Base-by-base conservation (phyloP, 2,113 vertebrate genomes). In the Calyptomena viridis region DNA sequence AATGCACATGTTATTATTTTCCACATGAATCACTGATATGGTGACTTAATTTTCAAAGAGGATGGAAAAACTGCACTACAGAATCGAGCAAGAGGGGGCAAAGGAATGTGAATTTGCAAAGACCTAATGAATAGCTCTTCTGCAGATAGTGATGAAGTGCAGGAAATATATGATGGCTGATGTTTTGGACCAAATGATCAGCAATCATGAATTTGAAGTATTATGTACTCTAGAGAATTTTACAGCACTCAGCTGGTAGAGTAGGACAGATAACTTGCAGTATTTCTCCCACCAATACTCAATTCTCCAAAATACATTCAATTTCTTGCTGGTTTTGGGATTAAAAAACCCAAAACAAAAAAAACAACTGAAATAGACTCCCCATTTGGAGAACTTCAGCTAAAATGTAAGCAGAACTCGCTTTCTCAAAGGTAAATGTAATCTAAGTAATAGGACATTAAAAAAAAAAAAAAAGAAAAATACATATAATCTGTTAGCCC, bases 41-140 rank as follows among this genome's bases (percentile, higher is more conserved):
- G 59, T 82, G 92, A 92, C 91, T 95, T 93, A 81, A 49, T 95
- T 92, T 95, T 87, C 64, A 63, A 68, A 89, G 76, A 62, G 44
- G 39, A 52, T 52, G 44, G 68, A 71, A 77, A 76, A 73, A 24
- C 27, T 86, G 23, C 40, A 25, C 59, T 69, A 77, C 2, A 14
- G 52, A 71, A 88, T 50, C 64, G 56, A 81, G 85, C 28, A 96
- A 87, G 75, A 81, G 37, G 28, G n/a, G 74, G 46, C 56, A 85
- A 95, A 90, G 52, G 37, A 75, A 63, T 75, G 75, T 37, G 52
- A 78, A 95, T 91, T 92, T 93, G 33, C 52, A 83, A 89, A 92
- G 80, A 84, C 19, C 23, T 75, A 84, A 55, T 8, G 24, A 89
- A 64, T 18, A 94, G 55, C 44, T 74, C 55, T 89, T 90, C 52